Evolutionary conservation across 2,113 vertebrate species (phyloP).

Genomic region (Dromaius novaehollandiae): DNA sequence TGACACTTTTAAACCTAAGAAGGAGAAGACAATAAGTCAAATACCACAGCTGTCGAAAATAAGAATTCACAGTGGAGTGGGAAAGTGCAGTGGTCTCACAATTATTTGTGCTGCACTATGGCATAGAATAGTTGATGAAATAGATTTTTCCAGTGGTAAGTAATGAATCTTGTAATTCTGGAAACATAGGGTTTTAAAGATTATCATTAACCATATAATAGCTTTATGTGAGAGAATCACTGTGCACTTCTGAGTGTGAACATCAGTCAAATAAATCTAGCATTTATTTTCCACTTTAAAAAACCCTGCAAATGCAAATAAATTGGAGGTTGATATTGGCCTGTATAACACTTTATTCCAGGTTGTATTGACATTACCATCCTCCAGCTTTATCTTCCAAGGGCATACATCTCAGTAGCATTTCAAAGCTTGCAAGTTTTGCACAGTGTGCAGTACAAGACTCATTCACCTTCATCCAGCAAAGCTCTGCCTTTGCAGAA

Average conservation of each 20-base stretch:
- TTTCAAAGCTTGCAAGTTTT: conserved; percentile 29
- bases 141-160: conserved; percentile 9
- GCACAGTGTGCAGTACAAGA: neutral
- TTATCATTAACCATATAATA: neutral
- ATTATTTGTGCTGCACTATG: conserved; percentile 6
- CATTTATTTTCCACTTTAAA: conserved; percentile 38
- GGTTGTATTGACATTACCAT: conserved; percentile 35
- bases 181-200: conserved; percentile 7
- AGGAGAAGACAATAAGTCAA: conserved; percentile 22
- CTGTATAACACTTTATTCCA: conserved; percentile 40
- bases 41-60: conserved; percentile 15
- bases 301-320: conserved; percentile 58
- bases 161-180: conserved; percentile 12
- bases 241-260: neutral
- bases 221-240: neutral
- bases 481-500: conserved; percentile 4
- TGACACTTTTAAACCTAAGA: conserved; percentile 24
- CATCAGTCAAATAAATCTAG: conserved; percentile 34
- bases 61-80: neutral
- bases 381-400: conserved; percentile 31
- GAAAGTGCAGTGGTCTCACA: conserved; percentile 28
- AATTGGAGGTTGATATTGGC: neutral
- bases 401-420: neutral
- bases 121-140: neutral
- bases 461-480: conserved; percentile 16